Evolutionary conservation across 2,888 invertebrate species (phyloP).

Genomic region (Noctua comes): DNA sequence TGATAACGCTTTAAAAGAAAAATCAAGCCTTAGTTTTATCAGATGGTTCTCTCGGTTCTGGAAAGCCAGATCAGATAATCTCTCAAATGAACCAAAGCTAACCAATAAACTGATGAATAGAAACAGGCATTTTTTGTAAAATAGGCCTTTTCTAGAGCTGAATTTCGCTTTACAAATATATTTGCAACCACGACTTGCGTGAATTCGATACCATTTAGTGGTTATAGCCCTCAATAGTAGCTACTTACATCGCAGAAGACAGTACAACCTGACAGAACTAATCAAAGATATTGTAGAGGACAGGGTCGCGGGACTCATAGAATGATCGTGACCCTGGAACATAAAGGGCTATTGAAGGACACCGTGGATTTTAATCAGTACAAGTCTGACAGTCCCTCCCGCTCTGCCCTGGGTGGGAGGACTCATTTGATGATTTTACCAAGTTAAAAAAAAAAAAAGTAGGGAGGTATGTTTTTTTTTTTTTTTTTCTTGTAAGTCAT

Average conservation of each 20-base stretch:
- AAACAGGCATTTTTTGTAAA: not conserved
- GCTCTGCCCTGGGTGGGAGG: too few relatives aligned
- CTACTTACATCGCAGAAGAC: not conserved
- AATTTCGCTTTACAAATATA: not conserved
- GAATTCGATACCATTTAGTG: not conserved
- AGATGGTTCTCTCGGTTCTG: not conserved
- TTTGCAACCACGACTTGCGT: not conserved
- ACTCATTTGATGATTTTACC: too few relatives aligned
- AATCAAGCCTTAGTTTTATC: not conserved
- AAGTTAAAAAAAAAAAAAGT: too few relatives aligned
- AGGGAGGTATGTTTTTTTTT: too few relatives aligned
- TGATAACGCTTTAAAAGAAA: not conserved
- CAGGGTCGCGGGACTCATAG: too few relatives aligned
- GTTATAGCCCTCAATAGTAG: not conserved
- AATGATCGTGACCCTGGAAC: too few relatives aligned
- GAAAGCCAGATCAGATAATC: not conserved
- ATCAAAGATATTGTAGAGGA: not conserved
- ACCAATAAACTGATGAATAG: not conserved
- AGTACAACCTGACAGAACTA: not conserved
- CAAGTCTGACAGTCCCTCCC: too few relatives aligned
- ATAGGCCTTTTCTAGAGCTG: not conserved
- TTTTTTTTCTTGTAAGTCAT: too few relatives aligned
- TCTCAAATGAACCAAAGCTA: too few relatives aligned
- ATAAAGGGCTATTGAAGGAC: too few relatives aligned
- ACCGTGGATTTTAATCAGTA: too few relatives aligned